Conservation (phyloP, 2,888 invertebrate genomes). For the Tinea pellionella region DNA sequence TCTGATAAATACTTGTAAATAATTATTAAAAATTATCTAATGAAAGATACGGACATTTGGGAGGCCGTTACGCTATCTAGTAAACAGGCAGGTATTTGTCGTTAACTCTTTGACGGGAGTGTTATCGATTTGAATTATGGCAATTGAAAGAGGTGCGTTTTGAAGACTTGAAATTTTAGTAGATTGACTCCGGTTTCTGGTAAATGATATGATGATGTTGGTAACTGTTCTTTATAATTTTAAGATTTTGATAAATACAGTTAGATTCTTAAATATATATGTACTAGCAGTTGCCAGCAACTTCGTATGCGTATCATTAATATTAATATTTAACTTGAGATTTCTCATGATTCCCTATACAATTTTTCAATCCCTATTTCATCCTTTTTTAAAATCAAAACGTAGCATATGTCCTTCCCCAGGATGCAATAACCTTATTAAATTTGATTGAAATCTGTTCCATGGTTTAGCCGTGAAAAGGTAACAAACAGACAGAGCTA, state of each 20-base stretch:
- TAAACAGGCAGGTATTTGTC: slow-evolving; percentile 47
- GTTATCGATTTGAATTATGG: slow-evolving; percentile 62
- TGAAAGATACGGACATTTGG: slow-evolving; percentile 60
- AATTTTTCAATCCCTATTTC: too few species aligned
- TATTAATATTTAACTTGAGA: too few species aligned
- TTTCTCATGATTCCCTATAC: too few species aligned
- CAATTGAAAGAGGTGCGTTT: slow-evolving; percentile 30
- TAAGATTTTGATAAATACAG: neutral
- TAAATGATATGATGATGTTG: neutral
- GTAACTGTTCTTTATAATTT: neutral
- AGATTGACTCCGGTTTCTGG: slow-evolving; percentile 43
- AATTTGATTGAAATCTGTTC: too few species aligned
- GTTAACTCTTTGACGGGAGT: slow-evolving; percentile 52
- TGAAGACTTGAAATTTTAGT: slow-evolving; percentile 29
- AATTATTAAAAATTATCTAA: slow-evolving; percentile 66
- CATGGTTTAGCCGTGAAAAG: too few species aligned
- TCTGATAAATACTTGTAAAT: slow-evolving; percentile 63
- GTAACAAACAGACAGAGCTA: too few species aligned
- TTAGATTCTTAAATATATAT: neutral
- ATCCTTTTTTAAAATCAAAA: too few species aligned
- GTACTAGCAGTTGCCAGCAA: too few species aligned
- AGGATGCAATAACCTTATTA: too few species aligned
- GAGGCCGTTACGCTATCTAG: slow-evolving; percentile 57
- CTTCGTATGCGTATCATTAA: too few species aligned
- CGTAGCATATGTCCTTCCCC: too few species aligned